Base-by-base conservation (phyloP, 1,140 invertebrate genomes). In the Antheraea mylitta region DNA sequence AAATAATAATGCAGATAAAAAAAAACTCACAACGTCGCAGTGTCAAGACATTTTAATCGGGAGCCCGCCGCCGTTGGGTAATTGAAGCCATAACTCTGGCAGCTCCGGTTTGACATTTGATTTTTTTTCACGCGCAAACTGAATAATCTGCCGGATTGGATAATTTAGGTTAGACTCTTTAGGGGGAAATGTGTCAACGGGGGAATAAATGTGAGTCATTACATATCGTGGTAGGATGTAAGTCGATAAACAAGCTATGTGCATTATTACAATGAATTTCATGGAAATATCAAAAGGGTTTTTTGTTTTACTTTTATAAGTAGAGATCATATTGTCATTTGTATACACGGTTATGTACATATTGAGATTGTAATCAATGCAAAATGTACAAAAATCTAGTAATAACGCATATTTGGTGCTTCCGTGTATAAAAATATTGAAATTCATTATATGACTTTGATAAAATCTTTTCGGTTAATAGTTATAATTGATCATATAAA, bases 61-160 rank as follows among this genome's bases (percentile, higher is more conserved):
- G 82, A 79, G 73, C 78, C 71, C 73, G 70, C 68, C 73, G 72
- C 74, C 72, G 74, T 64, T 76, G 75, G 78, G 82, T 90, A 90
- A 90, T 90, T 90, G 88, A 84, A 86, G 83, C 82, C 71, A 90
- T 90, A 90, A 89, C 81, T 90, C 86, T 88, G 80, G 80, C 81
- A 81, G 77, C 86, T 84, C 85, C 82, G 79, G 76, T 90, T 88
- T 89, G 86, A 90, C 88, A 90, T 89, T 89, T 89, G 83, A 11
- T 19, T 11, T 19, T 19, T 45, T 38, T 45, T 7, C 42, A 16
- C 79, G 78, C 85, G 81, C 76, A 81, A 83, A 81, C 81, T 79
- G 83, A 82, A 81, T 88, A 81, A 82, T 85, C 84, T 83, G 78
- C 79, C 79, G 68, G 69, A 30, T 78, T 79, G 73, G 75, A 73